Evolutionary conservation across 2,797 vertebrate genomes (phyloP), one percentile per base, ranked within the genome.

Genomic region (Macropus fuliginosus): DNA sequence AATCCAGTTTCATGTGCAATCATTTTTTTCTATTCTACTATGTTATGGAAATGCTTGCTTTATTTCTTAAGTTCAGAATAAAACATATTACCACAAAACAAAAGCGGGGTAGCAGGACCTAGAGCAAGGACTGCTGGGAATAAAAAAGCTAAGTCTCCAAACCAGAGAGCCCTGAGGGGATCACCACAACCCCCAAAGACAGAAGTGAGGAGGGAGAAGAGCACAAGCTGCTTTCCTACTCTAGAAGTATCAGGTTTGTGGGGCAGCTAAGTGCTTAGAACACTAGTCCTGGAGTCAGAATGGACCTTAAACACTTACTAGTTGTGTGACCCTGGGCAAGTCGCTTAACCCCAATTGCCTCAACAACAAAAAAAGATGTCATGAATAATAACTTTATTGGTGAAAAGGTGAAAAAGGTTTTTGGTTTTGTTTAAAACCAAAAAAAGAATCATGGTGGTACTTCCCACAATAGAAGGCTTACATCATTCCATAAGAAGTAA

Each of bases 361-460:
- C 95, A 34, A 93, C 52, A 52, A 52, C 52, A 52, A 52, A 52
- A 52, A 52, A 52, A 52, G 52, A 52, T 52, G 52, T 52, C 52
- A 52, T 52, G 52, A 52, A 8, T 52, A 52, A 52, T 52, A 52
- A 52, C 5, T 52, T 52, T 52, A 52, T 52, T 52, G 52, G 52
- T 52, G 52, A 52, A 52, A 6, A 52, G 52, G 14, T 10, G 27
- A 6, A 29, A 59, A 12, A 59, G 8, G 6, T 29, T 11, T 28
- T 34, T 52, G 52, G 52, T 52, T 52, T 52, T 52, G 52, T 52
- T 52, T 52, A 52, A 52, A 52, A 52, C 6, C 5, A 52, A 93
- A 54, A 97, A 34, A 94, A 93, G 90, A 93, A 66, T 55, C 34
- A 97, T 57, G 93, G 10, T 40, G 56, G 94, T 94, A 92, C 91